Percentiles rank a stretch among this genome's conserved stretches.
Conservation (phyloP, 1,140 invertebrate species). For the Meloidogyne chitwoodi region DNA sequence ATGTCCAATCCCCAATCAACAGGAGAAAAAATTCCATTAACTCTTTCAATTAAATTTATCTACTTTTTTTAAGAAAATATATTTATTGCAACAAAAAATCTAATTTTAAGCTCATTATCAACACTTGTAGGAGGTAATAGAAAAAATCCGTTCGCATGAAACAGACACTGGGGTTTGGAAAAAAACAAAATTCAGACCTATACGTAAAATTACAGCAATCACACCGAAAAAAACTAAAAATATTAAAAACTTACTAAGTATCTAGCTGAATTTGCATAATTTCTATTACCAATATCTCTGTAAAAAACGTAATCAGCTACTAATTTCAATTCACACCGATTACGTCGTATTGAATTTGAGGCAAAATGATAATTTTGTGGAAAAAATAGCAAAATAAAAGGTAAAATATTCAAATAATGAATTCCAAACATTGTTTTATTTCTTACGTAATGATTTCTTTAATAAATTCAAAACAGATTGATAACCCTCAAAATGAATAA, state of each 20-base stretch:
- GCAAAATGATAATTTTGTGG: not conserved
- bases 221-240: no score
- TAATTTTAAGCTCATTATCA: no score
- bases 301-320: constrained; percentile 46
- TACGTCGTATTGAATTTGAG: constrained; percentile 1
- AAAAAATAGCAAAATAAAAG: not conserved
- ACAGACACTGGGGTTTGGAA: no score
- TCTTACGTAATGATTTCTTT: constrained; percentile 13
- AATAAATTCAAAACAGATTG: constrained; percentile 11
- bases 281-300: constrained; percentile 37
- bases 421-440: not conserved
- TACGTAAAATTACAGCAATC: no score
- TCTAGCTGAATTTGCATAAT: constrained; percentile 48
- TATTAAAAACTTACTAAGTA: constrained; percentile 33
- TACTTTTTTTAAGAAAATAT: constrained; percentile 6
- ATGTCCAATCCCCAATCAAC: constrained; percentile 41
- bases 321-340: constrained; percentile 45
- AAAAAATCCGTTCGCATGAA: no score
- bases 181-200: no score
- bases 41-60: constrained; percentile 46
- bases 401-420: not conserved
- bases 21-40: constrained; percentile 41
- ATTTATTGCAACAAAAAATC: no score
- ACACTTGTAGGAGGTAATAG: no score
- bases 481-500: constrained; percentile 17